Percentiles rank a stretch among this genome's conserved stretches.
Evolutionary conservation across 2,797 vertebrate genomes (phyloP).

Genomic region (Rousettus madagascariensis): DNA sequence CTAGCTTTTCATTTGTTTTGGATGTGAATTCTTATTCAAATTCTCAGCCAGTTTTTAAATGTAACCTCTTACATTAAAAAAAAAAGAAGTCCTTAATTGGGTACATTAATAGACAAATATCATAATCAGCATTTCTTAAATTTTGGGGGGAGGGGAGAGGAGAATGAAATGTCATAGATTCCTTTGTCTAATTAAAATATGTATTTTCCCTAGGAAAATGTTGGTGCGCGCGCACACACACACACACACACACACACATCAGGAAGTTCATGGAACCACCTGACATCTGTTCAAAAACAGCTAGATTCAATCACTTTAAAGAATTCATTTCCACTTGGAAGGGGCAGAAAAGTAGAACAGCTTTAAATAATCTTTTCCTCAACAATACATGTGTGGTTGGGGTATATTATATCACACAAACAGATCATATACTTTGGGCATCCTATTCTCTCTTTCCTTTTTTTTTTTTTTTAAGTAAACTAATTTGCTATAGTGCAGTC

Average conservation of each 20-base stretch:
- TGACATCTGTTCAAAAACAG: neutral
- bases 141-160: neutral
- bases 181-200: constrained; percentile 1
- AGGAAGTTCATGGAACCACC: neutral
- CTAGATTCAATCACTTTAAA: constrained; percentile 33
- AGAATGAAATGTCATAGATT: neutral
- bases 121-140: neutral
- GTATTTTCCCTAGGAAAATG: neutral
- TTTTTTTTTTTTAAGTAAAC: constrained; percentile 50
- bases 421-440: neutral
- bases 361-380: constrained; percentile 46
- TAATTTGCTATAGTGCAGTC: constrained; percentile 41
- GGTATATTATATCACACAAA: neutral
- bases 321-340: constrained; percentile 29
- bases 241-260: neutral
- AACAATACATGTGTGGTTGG: neutral
- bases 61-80: neutral
- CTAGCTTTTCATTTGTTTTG: neutral
- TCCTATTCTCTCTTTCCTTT: neutral
- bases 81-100: neutral
- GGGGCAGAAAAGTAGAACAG: neutral
- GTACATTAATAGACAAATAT: neutral
- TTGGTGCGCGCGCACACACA: neutral
- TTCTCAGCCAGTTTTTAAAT: neutral
- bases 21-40: neutral